These are phyloP conservation scores for Oreotragus oreotragus DNA, from an alignment of 2,113 vertebrate genomes.

Conservation along the genomic window DNA sequence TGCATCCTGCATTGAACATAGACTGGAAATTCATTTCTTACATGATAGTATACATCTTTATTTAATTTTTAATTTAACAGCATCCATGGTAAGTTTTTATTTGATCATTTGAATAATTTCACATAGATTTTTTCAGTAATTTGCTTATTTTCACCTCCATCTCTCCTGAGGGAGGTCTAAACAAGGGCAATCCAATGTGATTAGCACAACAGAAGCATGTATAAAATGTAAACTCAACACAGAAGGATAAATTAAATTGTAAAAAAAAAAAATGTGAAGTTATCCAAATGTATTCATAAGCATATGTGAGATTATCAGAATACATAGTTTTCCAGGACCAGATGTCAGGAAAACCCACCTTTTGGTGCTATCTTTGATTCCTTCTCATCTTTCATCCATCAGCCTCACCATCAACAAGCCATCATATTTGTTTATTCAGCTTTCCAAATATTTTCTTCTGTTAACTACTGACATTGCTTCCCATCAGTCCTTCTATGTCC, in stretches of 20 bases:
- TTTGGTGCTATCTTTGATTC: neutral
- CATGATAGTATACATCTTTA: no score
- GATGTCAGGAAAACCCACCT: neutral
- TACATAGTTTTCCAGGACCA: neutral
- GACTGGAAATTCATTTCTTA: no score
- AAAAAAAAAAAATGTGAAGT: neutral
- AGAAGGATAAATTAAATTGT: neutral
- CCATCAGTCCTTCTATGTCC: neutral
- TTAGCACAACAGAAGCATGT: neutral
- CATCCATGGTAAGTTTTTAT: neutral
- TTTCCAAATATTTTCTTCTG: neutral
- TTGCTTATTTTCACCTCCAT: neutral
- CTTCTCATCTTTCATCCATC: neutral
- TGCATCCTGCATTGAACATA: no score
- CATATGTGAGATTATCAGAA: neutral
- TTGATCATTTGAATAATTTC: neutral
- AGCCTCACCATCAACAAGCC: neutral
- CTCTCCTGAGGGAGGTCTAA: neutral
- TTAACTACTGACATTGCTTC: neutral
- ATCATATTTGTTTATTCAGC: neutral
- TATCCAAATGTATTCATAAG: neutral
- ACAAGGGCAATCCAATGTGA: neutral
- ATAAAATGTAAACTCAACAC: neutral
- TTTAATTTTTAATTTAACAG: neutral
- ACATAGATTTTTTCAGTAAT: neutral